Evolutionary conservation across 2,797 vertebrate genomes (phyloP), one percentile per base, ranked within the genome.

Genomic region (Rhodeus uyekii): DNA sequence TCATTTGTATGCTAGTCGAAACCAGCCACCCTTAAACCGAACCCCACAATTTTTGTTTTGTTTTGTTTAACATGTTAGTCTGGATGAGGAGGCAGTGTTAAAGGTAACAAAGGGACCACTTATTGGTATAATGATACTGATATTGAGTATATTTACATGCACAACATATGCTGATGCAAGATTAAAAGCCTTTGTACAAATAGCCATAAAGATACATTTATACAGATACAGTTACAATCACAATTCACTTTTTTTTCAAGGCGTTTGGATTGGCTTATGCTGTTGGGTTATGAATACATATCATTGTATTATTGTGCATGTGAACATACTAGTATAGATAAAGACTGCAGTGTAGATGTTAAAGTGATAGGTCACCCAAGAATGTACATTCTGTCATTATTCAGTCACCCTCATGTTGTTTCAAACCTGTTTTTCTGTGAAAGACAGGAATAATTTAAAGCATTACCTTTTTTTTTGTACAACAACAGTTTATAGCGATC

Each of bases 291-390:
- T 72, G 34, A 72, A 14, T 2, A 14, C 38, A 27, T 27, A 55
- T 18, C 14, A 73, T 3, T 38, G 32, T 39, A 53, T 38, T 22
- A 38, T 3, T 58, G 34, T 74, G 72, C 50, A 58, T 53, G 71
- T 36, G 58, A 74, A 58, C 72, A 55, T 50, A 74, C 58, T 72
- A 34, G n/a, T n/a, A n/a, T n/a, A n/a, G 46, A 18, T 48, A 48
- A 73, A 73, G 32, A 34, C 36, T 42, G 27, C n/a, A n/a, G n/a
- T 29, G 64, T 32, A 29, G 5, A 42, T 68, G 4, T 55, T 53
- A 38, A 55, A 55, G 44, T 8, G 3, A 34, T 29, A 34, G 69
- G 38, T 55, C 22, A 55, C 13, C 7, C 22, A 55, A 38, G 38
- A 74, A 74, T 53, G 4, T 4, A n/a, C 29, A 7, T 32, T 29